A percentile compares a stretch with the other conserved stretches of the same genome.
Evolutionary conservation across 2,797 vertebrate genomes (phyloP).

Genomic region (Argentina silus): DNA sequence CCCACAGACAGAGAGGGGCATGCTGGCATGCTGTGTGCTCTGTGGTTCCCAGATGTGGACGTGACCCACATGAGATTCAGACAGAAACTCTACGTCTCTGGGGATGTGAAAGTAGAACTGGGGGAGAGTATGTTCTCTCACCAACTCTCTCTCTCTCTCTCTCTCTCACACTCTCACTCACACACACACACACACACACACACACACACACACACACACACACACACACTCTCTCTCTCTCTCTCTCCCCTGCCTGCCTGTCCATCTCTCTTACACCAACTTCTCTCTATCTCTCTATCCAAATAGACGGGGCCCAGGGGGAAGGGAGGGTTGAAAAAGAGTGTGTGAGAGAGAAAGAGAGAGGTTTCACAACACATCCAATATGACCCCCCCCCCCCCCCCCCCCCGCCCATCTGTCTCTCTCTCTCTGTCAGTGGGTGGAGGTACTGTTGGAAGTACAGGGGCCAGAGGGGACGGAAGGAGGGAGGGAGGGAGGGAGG

Average conservation of each 20-base stretch:
- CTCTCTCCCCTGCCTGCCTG: background rate
- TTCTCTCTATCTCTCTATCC: slow-evolving; percentile 35
- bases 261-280: slow-evolving; percentile 6
- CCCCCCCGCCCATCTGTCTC: no score
- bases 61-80: slow-evolving; percentile 36
- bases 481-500: slow-evolving; percentile 8
- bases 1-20: background rate
- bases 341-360: slow-evolving; percentile 12
- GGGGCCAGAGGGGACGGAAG: background rate
- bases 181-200: no score
- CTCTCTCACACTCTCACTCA: slow-evolving; percentile 26
- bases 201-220: no score
- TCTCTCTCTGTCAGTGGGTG: no score
- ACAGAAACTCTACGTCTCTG: slow-evolving; percentile 6
- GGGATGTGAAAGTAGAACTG: slow-evolving; percentile 15
- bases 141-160: slow-evolving; percentile 23
- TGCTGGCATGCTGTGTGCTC: slow-evolving; percentile 25
- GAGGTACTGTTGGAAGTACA: no score
- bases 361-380: slow-evolving; percentile 24
- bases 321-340: slow-evolving; percentile 5
- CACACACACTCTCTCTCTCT: slow-evolving; percentile 10
- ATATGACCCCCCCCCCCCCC: background rate
- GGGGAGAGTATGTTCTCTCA: background rate
- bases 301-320: slow-evolving; percentile 39
- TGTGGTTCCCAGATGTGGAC: slow-evolving; percentile 20